Base-by-base conservation (phyloP, 2,888 invertebrate species). In the Ophraella communa region DNA sequence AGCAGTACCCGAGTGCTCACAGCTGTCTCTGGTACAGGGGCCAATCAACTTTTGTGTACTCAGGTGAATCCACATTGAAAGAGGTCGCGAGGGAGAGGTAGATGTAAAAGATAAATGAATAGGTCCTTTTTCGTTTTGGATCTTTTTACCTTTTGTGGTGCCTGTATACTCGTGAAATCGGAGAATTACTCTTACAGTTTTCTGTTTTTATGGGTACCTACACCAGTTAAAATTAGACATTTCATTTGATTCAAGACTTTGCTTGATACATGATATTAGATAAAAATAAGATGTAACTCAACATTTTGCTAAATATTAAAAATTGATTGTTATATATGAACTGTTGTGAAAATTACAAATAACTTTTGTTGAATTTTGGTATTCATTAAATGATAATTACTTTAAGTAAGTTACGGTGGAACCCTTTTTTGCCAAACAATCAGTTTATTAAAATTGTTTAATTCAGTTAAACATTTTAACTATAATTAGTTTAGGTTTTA, bases 21-120 rank as follows among this genome's bases (percentile, higher is more conserved):
- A 56, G 39, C 52, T 60, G 60, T 60, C 52, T 60, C 52, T 42
- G 27, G 49, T 24, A 51, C 27, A 51, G 52, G 52, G 59, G 60
- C 44, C 60, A 60, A 52, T 60, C 60, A 60, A 60, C 60, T 60
- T 60, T 60, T 60, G 60, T 60, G 60, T 60, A 60, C 60, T 60
- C 60, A 60, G 60, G 60, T 60, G 60, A 60, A 60, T 60, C 60
- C 52, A 60, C 60, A 60, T 21, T 44, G 52, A 35, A 60, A 60
- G 49, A 49, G 39, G 52, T 27, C 24, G 20, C 33, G 33, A n/a
- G n/a, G n/a, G 57, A 44, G 44, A 44, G 44, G 47, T 23, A 44
- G 39, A 35, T n/a, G 17, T 17, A 4, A 45, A 47, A 30, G 44
- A 45, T 45, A 56, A n/a, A 56, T 42, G 56, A 45, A 45, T 42